Evolutionary conservation across 2,113 vertebrate species (phyloP).

Genomic region (Hemichromis elongatus): DNA sequence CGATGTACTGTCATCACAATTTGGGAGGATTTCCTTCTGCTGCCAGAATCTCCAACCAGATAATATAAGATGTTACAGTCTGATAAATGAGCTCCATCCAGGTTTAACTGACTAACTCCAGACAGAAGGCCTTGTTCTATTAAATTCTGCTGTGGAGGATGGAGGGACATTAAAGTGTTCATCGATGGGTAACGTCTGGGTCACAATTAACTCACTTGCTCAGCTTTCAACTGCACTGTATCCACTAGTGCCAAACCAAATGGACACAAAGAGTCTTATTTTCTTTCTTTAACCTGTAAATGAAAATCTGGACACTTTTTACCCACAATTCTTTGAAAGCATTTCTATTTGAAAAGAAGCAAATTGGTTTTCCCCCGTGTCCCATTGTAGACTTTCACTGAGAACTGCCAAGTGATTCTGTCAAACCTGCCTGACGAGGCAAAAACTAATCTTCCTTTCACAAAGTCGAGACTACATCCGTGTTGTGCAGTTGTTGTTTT

Average conservation of each 20-base stretch:
- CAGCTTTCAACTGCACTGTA: background rate
- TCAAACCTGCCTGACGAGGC: background rate
- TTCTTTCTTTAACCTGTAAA: background rate
- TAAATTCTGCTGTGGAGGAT: background rate
- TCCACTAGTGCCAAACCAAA: background rate
- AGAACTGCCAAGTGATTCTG: background rate
- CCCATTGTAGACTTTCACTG: background rate
- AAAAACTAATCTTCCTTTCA: background rate
- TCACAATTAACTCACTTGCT: background rate
- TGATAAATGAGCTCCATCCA: background rate
- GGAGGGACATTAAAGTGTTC: background rate
- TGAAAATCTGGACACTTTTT: background rate
- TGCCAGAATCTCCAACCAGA: background rate
- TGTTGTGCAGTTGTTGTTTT: background rate
- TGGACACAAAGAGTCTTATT: background rate
- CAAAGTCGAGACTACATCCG: background rate
- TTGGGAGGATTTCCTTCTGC: background rate
- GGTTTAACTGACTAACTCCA: background rate
- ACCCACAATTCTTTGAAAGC: background rate
- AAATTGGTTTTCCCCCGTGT: background rate
- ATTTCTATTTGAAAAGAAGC: background rate
- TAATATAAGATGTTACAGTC: background rate
- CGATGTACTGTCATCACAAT: background rate
- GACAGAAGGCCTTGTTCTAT: background rate
- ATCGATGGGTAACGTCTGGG: background rate